phyloP scores from a whole-genome alignment of 2,797 vertebrate species.

The Limnodromus scolopaceus region DNA sequence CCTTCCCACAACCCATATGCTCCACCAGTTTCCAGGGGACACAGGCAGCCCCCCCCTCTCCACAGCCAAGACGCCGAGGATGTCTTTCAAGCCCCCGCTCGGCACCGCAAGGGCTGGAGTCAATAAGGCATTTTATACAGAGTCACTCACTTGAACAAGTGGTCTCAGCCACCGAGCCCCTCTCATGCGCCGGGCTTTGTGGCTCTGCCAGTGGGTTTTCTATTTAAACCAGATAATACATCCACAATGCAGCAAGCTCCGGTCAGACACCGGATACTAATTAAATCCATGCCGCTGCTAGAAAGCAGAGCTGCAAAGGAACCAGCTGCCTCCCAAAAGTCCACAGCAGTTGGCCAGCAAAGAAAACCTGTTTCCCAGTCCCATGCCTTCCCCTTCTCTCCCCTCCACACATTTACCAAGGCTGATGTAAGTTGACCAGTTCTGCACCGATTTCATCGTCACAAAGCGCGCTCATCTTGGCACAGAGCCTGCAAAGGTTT shows the following conservation, averaged over 20 bases:
- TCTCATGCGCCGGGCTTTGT: fast-evolving
- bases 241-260: not conserved
- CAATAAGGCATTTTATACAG: not conserved
- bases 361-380: not conserved
- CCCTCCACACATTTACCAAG: not conserved
- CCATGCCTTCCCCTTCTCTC: not conserved
- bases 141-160: not conserved
- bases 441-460: not conserved
- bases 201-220: not conserved
- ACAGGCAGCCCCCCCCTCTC: not conserved
- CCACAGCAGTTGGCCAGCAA: not conserved
- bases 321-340: not conserved
- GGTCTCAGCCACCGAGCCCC: not conserved
- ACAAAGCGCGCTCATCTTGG: not conserved
- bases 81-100: not conserved
- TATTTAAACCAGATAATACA: not conserved
- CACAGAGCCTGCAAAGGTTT: not conserved
- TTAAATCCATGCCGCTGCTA: not conserved
- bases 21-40: not conserved
- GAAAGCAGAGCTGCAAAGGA: not conserved
- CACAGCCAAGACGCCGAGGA: fast-evolving
- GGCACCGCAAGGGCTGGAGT: not conserved
- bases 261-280: not conserved
- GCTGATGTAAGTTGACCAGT: not conserved
- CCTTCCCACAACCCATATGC: not conserved